Percentiles rank a stretch among this genome's conserved stretches.
phyloP scores from a whole-genome alignment of 2,113 vertebrate genomes.

The Rhabdomys dilectus region DNA sequence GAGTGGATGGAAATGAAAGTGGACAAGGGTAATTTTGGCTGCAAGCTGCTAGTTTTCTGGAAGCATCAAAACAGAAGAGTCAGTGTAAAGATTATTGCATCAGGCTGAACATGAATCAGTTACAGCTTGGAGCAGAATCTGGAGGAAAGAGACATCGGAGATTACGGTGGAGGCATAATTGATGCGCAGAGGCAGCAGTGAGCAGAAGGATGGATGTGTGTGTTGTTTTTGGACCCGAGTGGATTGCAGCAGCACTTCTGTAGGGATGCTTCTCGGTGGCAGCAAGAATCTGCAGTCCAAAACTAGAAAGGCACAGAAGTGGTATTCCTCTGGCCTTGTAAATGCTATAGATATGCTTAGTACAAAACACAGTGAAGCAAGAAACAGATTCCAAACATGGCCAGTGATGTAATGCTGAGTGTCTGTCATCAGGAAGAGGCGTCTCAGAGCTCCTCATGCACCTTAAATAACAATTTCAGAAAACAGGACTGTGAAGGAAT shows the following conservation, averaged over 20 bases:
- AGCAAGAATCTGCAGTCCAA: conserved; percentile 3
- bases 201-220: not conserved
- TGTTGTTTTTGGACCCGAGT: not conserved
- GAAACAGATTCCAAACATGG: not conserved
- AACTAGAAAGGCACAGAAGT: conserved; percentile 46
- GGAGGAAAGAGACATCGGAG: not conserved
- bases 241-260: not conserved
- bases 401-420: not conserved
- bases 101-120: not conserved
- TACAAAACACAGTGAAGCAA: not conserved
- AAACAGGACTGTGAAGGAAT: not conserved
- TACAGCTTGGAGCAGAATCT: not conserved
- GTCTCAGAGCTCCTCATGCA: not conserved
- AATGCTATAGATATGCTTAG: not conserved
- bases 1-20: conserved; percentile 26
- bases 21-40: not conserved
- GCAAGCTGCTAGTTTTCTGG: conserved; percentile 1
- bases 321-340: not conserved
- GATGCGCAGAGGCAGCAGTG: not conserved
- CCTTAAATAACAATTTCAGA: not conserved
- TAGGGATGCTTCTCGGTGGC: not conserved
- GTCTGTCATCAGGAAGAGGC: not conserved
- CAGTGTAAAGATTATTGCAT: not conserved
- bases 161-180: not conserved
- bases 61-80: conserved; percentile 1